Conservation (phyloP, 2,888 invertebrate species). For the Trachelus stipa region DNA sequence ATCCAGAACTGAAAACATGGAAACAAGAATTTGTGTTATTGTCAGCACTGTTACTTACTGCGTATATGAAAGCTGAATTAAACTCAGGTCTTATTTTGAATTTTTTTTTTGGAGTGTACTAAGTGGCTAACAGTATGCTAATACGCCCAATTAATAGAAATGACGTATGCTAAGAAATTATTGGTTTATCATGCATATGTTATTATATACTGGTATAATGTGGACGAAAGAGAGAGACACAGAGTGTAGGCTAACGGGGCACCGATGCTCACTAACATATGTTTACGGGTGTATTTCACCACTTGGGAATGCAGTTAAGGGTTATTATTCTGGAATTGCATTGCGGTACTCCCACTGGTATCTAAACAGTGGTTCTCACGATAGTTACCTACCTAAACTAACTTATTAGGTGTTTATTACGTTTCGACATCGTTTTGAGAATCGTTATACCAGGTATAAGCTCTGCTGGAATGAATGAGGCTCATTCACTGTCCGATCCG, state of each 20-base stretch:
- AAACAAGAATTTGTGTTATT: not conserved
- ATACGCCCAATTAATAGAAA: not conserved
- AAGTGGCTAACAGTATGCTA: not conserved
- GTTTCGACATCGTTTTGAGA: not conserved
- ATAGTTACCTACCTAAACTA: not conserved
- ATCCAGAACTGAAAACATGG: not conserved
- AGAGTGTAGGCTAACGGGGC: conserved; percentile 18
- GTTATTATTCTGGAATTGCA: conserved; percentile 44
- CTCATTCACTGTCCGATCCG: conserved; percentile 41
- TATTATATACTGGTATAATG: not conserved
- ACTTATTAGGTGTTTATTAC: not conserved
- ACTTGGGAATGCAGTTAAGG: conserved; percentile 37
- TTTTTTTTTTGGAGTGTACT: not conserved
- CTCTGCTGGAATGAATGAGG: conserved; percentile 42
- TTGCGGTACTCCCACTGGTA: conserved; percentile 42
- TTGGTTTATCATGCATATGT: not conserved
- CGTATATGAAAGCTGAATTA: not conserved
- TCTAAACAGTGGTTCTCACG: not conserved
- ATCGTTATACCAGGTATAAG: conserved; percentile 22
- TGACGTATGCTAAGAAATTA: not conserved
- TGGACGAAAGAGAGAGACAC: not conserved
- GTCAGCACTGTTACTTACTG: not conserved
- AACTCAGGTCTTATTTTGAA: not conserved
- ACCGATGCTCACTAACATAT: conserved; percentile 1
- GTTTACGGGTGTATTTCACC: not conserved